Percentiles rank a stretch among this genome's conserved stretches.
Evolutionary conservation across 2,888 invertebrate genomes (phyloP).

Genomic region (Mesorhabditis belari): DNA sequence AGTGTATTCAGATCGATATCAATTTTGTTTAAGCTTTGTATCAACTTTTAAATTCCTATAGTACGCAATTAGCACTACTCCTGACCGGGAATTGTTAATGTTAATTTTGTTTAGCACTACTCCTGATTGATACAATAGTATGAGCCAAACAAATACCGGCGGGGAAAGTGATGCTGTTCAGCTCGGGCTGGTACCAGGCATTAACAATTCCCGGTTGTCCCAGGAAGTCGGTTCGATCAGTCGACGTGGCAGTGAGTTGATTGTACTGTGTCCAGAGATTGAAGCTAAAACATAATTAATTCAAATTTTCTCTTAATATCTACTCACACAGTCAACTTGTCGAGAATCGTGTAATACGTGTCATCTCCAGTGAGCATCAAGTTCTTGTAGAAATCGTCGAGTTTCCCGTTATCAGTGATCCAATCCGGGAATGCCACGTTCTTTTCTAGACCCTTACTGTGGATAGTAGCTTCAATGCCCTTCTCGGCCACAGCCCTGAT

Average conservation of each 20-base stretch:
- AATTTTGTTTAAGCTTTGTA: slow-evolving; percentile 31
- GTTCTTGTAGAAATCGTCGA: slow-evolving; percentile 21
- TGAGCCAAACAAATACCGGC: no score
- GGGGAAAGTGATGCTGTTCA: no score
- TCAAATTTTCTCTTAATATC: neutral
- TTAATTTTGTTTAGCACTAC: no score
- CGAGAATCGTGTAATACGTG: slow-evolving; percentile 27
- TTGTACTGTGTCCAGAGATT: slow-evolving; percentile 24
- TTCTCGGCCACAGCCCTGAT: slow-evolving; percentile 29
- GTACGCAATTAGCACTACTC: no score
- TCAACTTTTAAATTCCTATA: neutral
- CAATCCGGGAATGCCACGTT: slow-evolving; percentile 41
- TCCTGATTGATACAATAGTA: no score
- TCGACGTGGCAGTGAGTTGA: slow-evolving; percentile 14
- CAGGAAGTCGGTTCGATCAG: slow-evolving; percentile 37
- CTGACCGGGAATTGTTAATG: no score
- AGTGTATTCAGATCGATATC: slow-evolving; percentile 50
- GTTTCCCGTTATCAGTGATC: slow-evolving; percentile 17
- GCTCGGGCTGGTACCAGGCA: slow-evolving; percentile 45
- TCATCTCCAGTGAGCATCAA: slow-evolving; percentile 14
- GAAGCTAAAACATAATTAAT: slow-evolving; percentile 12
- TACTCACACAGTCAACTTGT: slow-evolving; percentile 16
- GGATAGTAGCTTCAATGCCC: neutral
- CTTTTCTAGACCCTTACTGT: slow-evolving; percentile 12
- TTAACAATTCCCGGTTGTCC: slow-evolving; percentile 43